Evolutionary conservation across 2,797 vertebrate species (phyloP).

Genomic region (Falco berigora): DNA sequence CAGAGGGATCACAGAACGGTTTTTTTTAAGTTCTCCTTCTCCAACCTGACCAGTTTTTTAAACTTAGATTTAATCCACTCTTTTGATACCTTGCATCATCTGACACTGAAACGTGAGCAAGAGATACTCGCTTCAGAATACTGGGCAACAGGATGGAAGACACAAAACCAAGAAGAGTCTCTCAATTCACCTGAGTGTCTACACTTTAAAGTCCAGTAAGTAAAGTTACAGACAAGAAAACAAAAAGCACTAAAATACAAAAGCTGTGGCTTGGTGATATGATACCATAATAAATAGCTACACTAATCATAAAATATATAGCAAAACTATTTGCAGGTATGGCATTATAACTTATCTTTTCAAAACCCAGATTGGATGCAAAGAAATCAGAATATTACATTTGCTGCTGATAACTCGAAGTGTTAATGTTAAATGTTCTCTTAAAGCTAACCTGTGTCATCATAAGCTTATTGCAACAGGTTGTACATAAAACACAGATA

Average conservation of each 20-base stretch:
- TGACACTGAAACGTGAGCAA: not conserved
- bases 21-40: not conserved
- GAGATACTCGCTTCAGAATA: not conserved
- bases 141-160: not conserved
- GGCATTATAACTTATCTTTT: not conserved
- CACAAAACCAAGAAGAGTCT: not conserved
- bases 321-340: not conserved
- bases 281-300: not conserved
- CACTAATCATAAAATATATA: not conserved
- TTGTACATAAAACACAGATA: not conserved
- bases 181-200: not conserved
- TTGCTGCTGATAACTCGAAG: not conserved
- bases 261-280: not conserved
- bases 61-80: not conserved
- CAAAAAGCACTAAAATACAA: not conserved
- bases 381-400: not conserved
- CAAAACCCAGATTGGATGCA: not conserved
- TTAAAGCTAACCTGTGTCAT: not conserved
- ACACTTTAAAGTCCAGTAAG: not conserved
- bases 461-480: not conserved
- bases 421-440: not conserved
- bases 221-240: not conserved
- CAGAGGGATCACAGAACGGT: not conserved
- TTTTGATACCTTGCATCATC: not conserved
- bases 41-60: not conserved